Conservation (phyloP, 2,888 invertebrate species). For the Idaea straminata region DNA sequence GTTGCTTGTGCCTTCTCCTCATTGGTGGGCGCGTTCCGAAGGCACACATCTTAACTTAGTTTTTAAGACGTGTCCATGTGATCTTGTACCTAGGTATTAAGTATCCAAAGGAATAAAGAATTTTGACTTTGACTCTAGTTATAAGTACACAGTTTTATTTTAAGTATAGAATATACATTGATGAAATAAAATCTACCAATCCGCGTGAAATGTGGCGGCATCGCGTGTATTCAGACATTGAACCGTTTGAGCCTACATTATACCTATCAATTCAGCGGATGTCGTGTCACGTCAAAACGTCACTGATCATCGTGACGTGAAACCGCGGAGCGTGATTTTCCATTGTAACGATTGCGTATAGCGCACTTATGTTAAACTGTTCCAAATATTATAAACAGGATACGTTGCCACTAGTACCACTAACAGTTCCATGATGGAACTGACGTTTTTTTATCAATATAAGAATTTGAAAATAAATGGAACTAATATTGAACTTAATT, state of each 20-base stretch:
- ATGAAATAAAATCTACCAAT: constrained; percentile 7
- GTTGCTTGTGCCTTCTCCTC: too few species aligned
- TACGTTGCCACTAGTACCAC: background rate
- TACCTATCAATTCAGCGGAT: constrained; percentile 39
- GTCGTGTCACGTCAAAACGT: constrained; percentile 59
- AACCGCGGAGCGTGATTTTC: constrained; percentile 26
- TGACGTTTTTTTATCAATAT: too few species aligned
- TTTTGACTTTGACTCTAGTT: too few species aligned
- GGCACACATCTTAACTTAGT: too few species aligned
- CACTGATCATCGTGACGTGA: constrained; percentile 32
- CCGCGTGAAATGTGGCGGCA: constrained; percentile 25
- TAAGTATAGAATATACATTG: constrained; percentile 24
- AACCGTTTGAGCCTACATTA: background rate
- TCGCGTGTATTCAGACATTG: constrained; percentile 38
- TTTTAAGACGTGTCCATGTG: too few species aligned
- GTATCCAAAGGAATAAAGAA: too few species aligned
- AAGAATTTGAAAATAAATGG: too few species aligned
- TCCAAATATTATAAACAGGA: background rate
- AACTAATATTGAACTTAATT: too few species aligned
- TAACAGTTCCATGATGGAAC: too few species aligned
- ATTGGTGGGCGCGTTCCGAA: too few species aligned
- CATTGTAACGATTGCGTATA: background rate
- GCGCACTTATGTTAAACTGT: background rate
- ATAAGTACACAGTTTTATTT: too few species aligned
- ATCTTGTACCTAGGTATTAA: too few species aligned